Percentiles rank a stretch among this genome's conserved stretches.
phyloP scores from a whole-genome alignment of 2,113 vertebrate species.

The Tragelaphus strepsiceros region DNA sequence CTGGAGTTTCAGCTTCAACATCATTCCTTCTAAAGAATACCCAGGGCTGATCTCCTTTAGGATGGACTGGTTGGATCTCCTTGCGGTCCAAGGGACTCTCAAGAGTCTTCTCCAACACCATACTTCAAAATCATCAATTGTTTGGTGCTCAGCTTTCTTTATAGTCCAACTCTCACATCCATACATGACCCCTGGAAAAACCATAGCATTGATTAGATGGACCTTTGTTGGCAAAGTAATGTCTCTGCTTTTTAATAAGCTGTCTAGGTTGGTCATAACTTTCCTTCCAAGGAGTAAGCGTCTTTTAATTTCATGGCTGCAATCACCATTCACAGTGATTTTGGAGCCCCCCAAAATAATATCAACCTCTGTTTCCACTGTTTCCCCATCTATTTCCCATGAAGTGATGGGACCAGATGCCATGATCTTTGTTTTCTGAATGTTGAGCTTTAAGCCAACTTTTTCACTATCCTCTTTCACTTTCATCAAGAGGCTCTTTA shows the following conservation, averaged over 20 bases:
- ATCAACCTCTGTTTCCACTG: neutral
- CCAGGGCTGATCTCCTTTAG: neutral
- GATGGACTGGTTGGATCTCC: neutral
- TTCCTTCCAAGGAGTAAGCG: neutral
- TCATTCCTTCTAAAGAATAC: neutral
- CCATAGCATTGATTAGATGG: neutral
- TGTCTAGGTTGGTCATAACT: neutral
- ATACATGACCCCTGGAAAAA: fast-evolving
- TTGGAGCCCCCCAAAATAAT: neutral
- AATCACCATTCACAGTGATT: neutral
- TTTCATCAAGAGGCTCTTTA: neutral
- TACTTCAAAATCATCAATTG: neutral
- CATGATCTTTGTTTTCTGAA: neutral
- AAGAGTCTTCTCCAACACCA: neutral
- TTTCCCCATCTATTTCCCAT: neutral
- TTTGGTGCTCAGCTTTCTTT: neutral
- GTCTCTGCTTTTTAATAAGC: neutral
- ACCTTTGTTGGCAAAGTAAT: neutral
- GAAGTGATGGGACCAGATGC: neutral
- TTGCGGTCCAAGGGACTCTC: neutral
- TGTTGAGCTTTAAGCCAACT: neutral
- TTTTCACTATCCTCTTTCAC: neutral
- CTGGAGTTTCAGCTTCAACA: neutral
- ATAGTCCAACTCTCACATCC: neutral
- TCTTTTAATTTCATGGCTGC: neutral